Conservation (phyloP, 2,113 vertebrate species). For the Chiloscyllium plagiosum region DNA sequence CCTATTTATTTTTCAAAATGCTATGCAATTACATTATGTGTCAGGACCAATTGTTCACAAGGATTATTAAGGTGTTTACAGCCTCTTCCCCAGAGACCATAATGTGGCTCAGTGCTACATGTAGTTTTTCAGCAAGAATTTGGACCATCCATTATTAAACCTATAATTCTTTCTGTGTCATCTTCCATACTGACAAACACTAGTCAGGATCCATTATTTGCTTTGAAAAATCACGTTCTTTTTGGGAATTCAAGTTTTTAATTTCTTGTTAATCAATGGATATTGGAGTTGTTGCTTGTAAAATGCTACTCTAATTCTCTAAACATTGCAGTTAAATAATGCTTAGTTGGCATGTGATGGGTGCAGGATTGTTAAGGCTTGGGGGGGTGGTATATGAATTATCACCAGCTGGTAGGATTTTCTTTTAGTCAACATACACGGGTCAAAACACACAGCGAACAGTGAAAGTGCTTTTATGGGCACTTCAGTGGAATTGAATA, state of each 20-base stretch:
- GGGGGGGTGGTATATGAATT: not conserved
- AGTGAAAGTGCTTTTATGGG: not conserved
- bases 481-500: not conserved
- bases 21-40: not conserved
- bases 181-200: not conserved
- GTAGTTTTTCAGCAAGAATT: not conserved
- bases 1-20: conserved; percentile 3
- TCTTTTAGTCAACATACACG: not conserved
- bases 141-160: conserved; percentile 14
- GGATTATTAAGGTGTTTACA: not conserved
- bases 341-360: not conserved
- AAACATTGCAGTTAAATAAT: not conserved
- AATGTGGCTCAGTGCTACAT: not conserved
- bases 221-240: not conserved
- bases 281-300: not conserved
- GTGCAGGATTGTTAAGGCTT: too few relatives aligned
- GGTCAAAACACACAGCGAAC: not conserved
- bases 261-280: not conserved
- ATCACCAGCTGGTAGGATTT: not conserved
- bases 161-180: conserved; percentile 1
- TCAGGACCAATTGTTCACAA: not conserved
- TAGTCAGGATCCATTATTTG: conserved; percentile 15
- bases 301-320: not conserved
- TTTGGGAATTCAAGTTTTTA: not conserved
- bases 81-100: not conserved